These are phyloP conservation scores for Dendronephthya gigantea DNA, from an alignment of 64 coral and sea anemone species.

Conservation along the genomic window DNA sequence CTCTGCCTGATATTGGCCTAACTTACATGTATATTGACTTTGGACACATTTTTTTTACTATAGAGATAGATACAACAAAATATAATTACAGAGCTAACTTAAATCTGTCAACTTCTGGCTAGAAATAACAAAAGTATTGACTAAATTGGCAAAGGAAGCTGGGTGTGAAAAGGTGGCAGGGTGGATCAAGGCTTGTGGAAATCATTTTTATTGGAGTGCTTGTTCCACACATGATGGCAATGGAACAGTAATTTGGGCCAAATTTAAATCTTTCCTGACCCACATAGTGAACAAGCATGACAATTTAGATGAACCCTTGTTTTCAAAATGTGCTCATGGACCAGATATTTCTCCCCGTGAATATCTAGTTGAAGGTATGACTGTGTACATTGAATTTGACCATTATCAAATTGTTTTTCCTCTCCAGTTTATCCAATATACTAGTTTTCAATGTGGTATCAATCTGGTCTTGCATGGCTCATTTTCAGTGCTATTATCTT, in stretches of 20 bases:
- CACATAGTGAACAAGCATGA: conserved; percentile 12
- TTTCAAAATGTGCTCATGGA: conserved; percentile 8
- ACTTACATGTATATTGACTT: too few species aligned
- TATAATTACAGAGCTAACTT: neutral
- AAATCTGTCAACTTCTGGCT: neutral
- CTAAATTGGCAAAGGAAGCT: neutral
- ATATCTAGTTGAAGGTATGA: neutral
- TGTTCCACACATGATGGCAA: conserved; percentile 1
- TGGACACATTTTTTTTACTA: too few species aligned
- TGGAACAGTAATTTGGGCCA: neutral
- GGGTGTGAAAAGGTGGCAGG: neutral
- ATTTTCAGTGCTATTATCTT: neutral
- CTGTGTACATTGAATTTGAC: neutral
- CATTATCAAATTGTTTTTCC: too few species aligned
- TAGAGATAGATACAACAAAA: neutral
- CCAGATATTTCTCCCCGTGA: conserved; percentile 7
- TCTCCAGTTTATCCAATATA: too few species aligned
- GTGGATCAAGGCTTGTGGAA: neutral
- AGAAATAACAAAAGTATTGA: conserved; percentile 1
- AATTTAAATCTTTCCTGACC: neutral
- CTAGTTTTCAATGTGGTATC: too few species aligned
- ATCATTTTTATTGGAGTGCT: conserved; percentile 12
- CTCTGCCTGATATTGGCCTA: neutral
- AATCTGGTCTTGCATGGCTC: too few species aligned
- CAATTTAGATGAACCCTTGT: neutral